phyloP scores from a whole-genome alignment of 1,140 invertebrate species.

The Babylonia areolata region DNA sequence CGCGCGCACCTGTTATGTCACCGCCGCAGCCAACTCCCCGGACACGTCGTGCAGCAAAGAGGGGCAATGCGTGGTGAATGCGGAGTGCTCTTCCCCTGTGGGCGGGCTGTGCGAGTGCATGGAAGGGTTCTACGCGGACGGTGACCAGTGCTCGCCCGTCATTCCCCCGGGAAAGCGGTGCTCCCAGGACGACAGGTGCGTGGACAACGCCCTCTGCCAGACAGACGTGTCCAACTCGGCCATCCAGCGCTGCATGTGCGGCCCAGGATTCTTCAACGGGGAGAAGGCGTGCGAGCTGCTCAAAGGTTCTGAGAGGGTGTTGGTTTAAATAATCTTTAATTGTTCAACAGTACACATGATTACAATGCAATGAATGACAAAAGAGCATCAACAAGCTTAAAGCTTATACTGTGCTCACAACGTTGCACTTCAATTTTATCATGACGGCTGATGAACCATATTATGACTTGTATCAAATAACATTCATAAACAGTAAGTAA shows the following conservation, averaged over 20 bases:
- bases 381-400: too few species aligned
- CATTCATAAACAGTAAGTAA: too few species aligned
- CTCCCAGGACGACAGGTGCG: conserved; percentile 20
- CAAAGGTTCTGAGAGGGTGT: not conserved
- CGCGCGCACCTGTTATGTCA: too few species aligned
- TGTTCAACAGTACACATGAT: too few species aligned
- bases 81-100: conserved; percentile 41
- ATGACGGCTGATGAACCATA: too few species aligned
- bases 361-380: too few species aligned
- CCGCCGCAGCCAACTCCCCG: not conserved
- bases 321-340: too few species aligned
- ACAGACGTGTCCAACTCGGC: not conserved
- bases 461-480: too few species aligned
- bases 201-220: conserved; percentile 36
- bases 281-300: conserved; percentile 31
- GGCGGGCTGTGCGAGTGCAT: conserved; percentile 45
- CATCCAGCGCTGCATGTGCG: conserved; percentile 37
- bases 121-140: conserved; percentile 32
- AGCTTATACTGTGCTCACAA: too few species aligned
- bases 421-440: too few species aligned
- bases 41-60: conserved; percentile 17
- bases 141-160: conserved; percentile 28
- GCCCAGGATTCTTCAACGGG: conserved; percentile 31
- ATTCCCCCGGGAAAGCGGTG: conserved; percentile 22
- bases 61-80: conserved; percentile 38